Percentiles rank a stretch among this genome's conserved stretches.
Evolutionary conservation across 1,140 invertebrate genomes (phyloP).

Genomic region (Cydia strobilella): DNA sequence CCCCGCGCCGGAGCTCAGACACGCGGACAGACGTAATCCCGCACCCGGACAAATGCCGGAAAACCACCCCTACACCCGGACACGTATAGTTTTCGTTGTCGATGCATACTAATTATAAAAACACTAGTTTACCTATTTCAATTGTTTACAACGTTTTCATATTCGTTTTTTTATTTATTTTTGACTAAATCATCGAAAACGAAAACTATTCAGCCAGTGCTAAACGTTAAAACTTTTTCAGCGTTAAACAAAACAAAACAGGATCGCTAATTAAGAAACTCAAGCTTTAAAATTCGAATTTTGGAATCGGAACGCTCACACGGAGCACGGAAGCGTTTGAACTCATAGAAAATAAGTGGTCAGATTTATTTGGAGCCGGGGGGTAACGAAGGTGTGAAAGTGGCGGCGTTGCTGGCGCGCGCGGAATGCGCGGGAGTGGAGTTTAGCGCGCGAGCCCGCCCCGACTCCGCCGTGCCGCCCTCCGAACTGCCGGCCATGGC

Average conservation of each 20-base stretch:
- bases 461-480: constrained; percentile 72
- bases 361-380: constrained; percentile 1
- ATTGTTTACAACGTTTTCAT: background rate
- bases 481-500: constrained; percentile 77
- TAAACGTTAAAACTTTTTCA: constrained; percentile 20
- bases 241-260: constrained; percentile 24
- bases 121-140: background rate
- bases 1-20: background rate
- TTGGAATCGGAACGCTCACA: background rate
- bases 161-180: background rate
- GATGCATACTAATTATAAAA: background rate
- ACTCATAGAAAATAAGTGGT: background rate
- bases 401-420: constrained; percentile 64
- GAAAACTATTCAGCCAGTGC: constrained; percentile 1
- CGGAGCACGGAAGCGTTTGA: background rate
- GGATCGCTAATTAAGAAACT: background rate
- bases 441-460: constrained; percentile 68
- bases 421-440: constrained; percentile 75
- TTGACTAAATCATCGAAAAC: constrained; percentile 10
- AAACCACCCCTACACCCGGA: background rate
- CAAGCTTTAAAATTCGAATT: constrained; percentile 23
- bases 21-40: background rate
- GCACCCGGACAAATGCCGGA: background rate
- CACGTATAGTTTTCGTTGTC: background rate
- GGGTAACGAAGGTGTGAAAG: constrained; percentile 46